Evolutionary conservation across 1,140 invertebrate genomes (phyloP).

Genomic region (Orius laevigatus): DNA sequence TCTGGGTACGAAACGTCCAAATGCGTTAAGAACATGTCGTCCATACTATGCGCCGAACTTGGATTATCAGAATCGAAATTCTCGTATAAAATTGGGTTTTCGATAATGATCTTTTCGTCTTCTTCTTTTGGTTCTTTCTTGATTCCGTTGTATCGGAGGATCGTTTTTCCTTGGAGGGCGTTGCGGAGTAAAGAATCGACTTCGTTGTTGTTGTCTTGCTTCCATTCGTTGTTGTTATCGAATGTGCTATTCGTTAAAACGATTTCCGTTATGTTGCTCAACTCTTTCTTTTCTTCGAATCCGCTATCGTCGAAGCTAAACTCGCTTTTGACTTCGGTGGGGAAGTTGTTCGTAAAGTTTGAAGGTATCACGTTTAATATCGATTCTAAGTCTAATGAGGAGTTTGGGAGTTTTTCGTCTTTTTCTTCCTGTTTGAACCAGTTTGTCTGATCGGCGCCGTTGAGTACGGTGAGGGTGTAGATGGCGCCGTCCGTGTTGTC

Average conservation of each 20-base stretch:
- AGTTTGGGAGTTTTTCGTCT: slow-evolving; percentile 24
- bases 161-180: slow-evolving; percentile 52
- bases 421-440: slow-evolving; percentile 19
- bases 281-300: slow-evolving; percentile 50
- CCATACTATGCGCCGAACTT: slow-evolving; percentile 23
- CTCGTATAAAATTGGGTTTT: slow-evolving; percentile 15
- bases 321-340: slow-evolving; percentile 22
- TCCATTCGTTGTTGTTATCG: slow-evolving; percentile 68
- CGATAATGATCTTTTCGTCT: slow-evolving; percentile 12
- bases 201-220: slow-evolving; percentile 48
- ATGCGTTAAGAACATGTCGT: slow-evolving; percentile 24
- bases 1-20: slow-evolving; percentile 37
- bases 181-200: slow-evolving; percentile 52
- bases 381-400: slow-evolving; percentile 28
- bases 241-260: slow-evolving; percentile 25
- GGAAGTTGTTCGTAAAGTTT: slow-evolving; percentile 13
- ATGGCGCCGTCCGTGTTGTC: slow-evolving; percentile 37
- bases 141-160: slow-evolving; percentile 25
- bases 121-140: slow-evolving; percentile 15
- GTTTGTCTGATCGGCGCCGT: slow-evolving; percentile 26
- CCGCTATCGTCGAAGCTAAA: slow-evolving; percentile 51
- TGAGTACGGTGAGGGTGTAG: slow-evolving; percentile 36
- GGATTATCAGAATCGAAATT: slow-evolving; percentile 20
- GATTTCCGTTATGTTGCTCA: slow-evolving; percentile 24
- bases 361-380: slow-evolving; percentile 30